These are phyloP conservation scores for Acestrorhynchus altus DNA, from an alignment of 2,797 vertebrate genomes.

Conservation along the genomic window DNA sequence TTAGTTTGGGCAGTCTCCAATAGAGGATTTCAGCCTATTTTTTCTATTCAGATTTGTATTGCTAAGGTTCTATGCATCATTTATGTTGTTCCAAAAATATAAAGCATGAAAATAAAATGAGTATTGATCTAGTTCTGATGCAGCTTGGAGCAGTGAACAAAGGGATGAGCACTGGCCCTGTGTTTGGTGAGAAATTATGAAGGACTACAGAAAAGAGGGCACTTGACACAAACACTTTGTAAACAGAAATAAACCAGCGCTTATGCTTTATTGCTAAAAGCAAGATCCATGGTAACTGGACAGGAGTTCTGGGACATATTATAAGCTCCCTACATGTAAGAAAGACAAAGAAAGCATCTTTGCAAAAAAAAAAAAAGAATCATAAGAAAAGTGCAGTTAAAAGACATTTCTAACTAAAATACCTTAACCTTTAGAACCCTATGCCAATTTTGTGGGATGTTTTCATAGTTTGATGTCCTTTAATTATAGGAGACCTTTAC, in stretches of 20 bases:
- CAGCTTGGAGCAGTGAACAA: conserved; percentile 26
- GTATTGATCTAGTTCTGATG: conserved; percentile 17
- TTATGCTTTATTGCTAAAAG: not conserved
- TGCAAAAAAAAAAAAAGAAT: no score
- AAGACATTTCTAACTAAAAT: no score
- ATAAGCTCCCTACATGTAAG: not conserved
- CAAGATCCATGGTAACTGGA: conserved; percentile 8
- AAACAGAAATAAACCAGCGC: not conserved
- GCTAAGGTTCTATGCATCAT: conserved; percentile 10
- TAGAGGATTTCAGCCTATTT: not conserved
- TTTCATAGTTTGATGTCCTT: no score
- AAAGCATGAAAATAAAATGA: conserved; percentile 24
- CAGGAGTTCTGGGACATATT: not conserved
- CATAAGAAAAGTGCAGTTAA: no score
- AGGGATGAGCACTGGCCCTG: not conserved
- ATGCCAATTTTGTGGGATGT: no score
- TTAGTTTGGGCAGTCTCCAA: not conserved
- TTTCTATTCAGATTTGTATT: conserved; percentile 3
- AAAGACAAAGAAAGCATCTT: no score
- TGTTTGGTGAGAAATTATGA: not conserved
- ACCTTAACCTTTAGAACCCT: no score
- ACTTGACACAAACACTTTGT: not conserved
- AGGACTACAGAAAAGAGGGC: not conserved
- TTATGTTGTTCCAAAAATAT: conserved; percentile 4
- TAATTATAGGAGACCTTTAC: no score